Conservation (phyloP, 2,888 invertebrate species). For the Blastobasis adustella region DNA sequence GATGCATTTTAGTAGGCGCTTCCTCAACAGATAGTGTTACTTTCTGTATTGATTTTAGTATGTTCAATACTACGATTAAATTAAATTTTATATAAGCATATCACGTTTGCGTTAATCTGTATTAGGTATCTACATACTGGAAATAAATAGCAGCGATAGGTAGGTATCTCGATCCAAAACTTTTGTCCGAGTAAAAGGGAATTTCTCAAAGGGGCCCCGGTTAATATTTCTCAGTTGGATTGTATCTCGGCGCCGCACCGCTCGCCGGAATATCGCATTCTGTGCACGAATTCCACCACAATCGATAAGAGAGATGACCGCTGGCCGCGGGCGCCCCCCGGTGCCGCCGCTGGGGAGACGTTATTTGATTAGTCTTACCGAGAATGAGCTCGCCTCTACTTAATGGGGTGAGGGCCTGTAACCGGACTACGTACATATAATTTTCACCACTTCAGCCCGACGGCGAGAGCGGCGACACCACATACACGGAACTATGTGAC, state of each 20-base stretch:
- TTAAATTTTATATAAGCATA: too few relatives aligned
- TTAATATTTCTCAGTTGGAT: conserved; percentile 36
- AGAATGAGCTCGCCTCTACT: conserved; percentile 73
- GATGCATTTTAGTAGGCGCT: too few relatives aligned
- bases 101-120: too few relatives aligned
- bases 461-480: neutral
- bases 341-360: conserved; percentile 53
- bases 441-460: conserved; percentile 39
- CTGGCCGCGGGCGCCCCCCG: conserved; percentile 38
- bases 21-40: too few relatives aligned
- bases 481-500: neutral
- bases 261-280: conserved; percentile 71
- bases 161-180: too few relatives aligned
- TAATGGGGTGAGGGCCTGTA: conserved; percentile 73
- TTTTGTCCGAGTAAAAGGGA: neutral
- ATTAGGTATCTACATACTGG: too few relatives aligned
- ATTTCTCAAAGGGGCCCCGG: conserved; percentile 19
- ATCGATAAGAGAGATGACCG: conserved; percentile 75
- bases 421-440: conserved; percentile 68
- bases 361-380: conserved; percentile 77
- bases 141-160: too few relatives aligned
- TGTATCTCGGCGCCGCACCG: conserved; percentile 49
- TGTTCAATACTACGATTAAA: too few relatives aligned
- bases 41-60: too few relatives aligned
- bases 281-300: conserved; percentile 74